Conservation (phyloP, 2,888 invertebrate genomes). For the Temnothorax rugatulus region DNA sequence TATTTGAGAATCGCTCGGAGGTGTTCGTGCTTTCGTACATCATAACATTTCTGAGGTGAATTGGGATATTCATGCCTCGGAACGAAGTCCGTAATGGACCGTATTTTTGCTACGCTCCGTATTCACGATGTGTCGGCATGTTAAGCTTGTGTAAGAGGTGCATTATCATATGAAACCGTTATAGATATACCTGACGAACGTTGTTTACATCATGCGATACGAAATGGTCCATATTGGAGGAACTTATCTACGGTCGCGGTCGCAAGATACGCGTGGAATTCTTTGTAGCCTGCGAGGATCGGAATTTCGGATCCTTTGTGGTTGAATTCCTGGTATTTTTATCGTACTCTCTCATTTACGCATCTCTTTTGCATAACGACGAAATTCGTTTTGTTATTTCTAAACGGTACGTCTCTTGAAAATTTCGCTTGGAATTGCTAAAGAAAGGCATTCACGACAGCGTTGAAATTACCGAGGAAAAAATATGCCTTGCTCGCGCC, state of each 20-base stretch:
- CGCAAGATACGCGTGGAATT: background rate
- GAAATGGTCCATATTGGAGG: background rate
- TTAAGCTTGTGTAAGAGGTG: conserved; percentile 16
- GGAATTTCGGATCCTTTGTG: background rate
- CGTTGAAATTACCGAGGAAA: conserved; percentile 3
- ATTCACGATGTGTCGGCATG: background rate
- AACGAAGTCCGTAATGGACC: background rate
- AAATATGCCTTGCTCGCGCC: background rate
- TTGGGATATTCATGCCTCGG: conserved; percentile 20
- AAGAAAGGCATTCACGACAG: background rate
- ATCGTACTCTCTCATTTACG: background rate
- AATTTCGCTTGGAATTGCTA: background rate
- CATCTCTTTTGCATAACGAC: background rate
- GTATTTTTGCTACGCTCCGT: background rate
- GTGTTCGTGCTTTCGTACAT: conserved; percentile 23
- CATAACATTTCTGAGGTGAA: conserved; percentile 22
- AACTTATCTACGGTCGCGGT: conserved; percentile 16
- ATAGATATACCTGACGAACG: background rate
- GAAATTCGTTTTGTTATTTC: background rate
- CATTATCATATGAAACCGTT: conserved; percentile 10
- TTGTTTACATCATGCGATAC: conserved; percentile 45
- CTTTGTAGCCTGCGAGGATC: background rate
- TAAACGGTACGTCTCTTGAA: background rate
- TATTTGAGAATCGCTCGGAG: conserved; percentile 32
- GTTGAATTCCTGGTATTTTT: background rate